phyloP scores from a whole-genome alignment of 2,888 invertebrate genomes.

The Chrysolina haemoptera region DNA sequence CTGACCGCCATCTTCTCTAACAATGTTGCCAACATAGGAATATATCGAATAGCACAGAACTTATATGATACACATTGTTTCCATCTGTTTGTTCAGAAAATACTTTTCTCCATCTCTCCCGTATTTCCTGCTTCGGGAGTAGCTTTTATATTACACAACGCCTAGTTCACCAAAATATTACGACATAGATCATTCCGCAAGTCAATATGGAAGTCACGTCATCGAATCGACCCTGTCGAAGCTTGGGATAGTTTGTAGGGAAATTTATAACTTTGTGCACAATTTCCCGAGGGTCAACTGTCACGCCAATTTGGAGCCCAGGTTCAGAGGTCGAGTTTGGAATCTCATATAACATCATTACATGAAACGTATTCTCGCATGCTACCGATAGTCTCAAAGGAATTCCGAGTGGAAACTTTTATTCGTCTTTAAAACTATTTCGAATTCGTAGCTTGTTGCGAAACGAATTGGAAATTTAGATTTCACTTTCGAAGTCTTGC shows the following conservation, averaged over 20 bases:
- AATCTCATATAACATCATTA: conserved; percentile 13
- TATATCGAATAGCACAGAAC: too few relatives aligned
- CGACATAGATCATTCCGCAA: neutral
- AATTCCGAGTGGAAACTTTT: neutral
- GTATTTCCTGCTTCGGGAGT: too few relatives aligned
- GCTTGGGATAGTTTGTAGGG: conserved; percentile 42
- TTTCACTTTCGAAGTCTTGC: neutral
- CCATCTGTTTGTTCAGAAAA: too few relatives aligned
- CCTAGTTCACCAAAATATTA: neutral
- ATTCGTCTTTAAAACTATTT: neutral
- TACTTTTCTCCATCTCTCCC: too few relatives aligned
- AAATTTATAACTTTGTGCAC: conserved; percentile 49
- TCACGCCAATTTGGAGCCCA: conserved; percentile 42
- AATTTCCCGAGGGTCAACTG: conserved; percentile 47
- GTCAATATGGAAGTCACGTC: conserved; percentile 26
- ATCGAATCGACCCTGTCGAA: conserved; percentile 35
- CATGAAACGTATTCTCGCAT: neutral
- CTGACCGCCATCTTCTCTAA: too few relatives aligned
- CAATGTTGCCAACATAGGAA: too few relatives aligned
- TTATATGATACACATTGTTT: too few relatives aligned
- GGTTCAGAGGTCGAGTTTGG: conserved; percentile 10
- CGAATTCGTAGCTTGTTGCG: neutral
- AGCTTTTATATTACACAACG: neutral
- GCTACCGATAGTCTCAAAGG: conserved; percentile 1
- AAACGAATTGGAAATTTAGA: neutral